Percentiles rank a stretch among this genome's conserved stretches.
Conservation (phyloP, 2,113 vertebrate genomes). For the Carassius gibelio region DNA sequence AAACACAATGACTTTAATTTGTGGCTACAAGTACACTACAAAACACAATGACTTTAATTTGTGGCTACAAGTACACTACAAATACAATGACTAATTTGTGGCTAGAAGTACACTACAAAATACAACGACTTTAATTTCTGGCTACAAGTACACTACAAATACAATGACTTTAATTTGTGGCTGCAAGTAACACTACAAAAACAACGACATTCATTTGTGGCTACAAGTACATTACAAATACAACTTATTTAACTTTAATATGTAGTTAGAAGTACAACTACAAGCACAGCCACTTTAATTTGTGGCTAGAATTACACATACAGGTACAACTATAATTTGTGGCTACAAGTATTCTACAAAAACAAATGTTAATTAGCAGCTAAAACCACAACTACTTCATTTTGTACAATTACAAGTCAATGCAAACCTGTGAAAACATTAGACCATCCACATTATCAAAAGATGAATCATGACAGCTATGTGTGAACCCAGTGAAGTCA, state of each 20-base stretch:
- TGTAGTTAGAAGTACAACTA: neutral
- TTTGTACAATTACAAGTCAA: neutral
- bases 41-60: neutral
- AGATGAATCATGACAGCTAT: neutral
- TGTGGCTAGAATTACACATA: too few relatives aligned
- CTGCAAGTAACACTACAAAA: too few relatives aligned
- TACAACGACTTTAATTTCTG: too few relatives aligned
- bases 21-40: too few relatives aligned
- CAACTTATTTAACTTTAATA: too few relatives aligned
- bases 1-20: too few relatives aligned
- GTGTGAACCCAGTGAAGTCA: neutral
- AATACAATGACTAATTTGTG: too few relatives aligned
- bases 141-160: too few relatives aligned
- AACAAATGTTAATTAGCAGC: neutral
- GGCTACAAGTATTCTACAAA: neutral
- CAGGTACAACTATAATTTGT: neutral
- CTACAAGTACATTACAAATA: neutral
- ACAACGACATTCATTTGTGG: too few relatives aligned
- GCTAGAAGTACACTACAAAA: too few relatives aligned
- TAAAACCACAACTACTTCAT: neutral
- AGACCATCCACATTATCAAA: neutral
- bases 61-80: too few relatives aligned
- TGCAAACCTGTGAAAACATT: neutral
- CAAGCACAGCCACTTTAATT: neutral
- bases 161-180: neutral